phyloP scores from a whole-genome alignment of 35 echinoderm and acorn worm genomes.

The Eucidaris tribuloides region DNA sequence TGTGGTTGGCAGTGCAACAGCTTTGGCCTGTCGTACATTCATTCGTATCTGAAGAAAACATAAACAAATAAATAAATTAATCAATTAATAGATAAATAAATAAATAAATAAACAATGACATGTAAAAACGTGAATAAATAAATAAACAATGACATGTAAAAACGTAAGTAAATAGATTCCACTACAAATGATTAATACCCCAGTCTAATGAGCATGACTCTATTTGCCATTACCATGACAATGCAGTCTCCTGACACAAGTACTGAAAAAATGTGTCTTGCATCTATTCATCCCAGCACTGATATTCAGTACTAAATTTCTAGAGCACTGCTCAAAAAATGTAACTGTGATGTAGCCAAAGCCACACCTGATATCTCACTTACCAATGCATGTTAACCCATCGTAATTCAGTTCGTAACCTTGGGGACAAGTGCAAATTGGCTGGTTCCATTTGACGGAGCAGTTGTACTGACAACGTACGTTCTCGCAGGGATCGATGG shows the following conservation, averaged over 20 bases:
- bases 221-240: neutral
- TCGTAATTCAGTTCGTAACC: slow-evolving; percentile 29
- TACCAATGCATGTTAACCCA: slow-evolving; percentile 26
- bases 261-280: no score
- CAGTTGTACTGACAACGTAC: slow-evolving; percentile 41
- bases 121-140: neutral
- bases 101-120: neutral
- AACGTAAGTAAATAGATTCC: neutral
- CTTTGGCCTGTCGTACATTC: slow-evolving; percentile 50
- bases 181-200: neutral
- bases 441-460: slow-evolving; percentile 4
- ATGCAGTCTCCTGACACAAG: no score
- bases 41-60: slow-evolving; percentile 50
- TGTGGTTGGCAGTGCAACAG: slow-evolving; percentile 44
- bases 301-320: neutral
- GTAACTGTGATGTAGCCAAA: neutral
- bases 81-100: neutral
- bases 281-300: neutral
- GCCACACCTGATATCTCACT: neutral
- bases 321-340: neutral
- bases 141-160: neutral
- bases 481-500: slow-evolving; percentile 40
- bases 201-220: neutral
- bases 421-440: slow-evolving; percentile 13
- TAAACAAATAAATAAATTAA: neutral